Percentiles rank a stretch among this genome's conserved stretches.
Conservation (phyloP, 2,888 invertebrate genomes). For the Celastrina argiolus region DNA sequence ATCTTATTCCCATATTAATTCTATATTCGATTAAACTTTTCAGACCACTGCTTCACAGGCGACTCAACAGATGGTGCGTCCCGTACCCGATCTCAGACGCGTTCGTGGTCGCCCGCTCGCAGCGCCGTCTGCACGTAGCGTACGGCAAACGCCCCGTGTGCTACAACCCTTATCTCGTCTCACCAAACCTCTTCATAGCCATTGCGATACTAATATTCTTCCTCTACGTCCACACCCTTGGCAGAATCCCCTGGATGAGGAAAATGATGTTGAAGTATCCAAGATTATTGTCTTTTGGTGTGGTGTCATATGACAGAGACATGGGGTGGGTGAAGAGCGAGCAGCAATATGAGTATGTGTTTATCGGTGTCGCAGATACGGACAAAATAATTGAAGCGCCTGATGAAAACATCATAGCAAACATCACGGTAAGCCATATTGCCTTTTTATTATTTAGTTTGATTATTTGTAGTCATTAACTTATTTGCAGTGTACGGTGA, state of each 20-base stretch:
- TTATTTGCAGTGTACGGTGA: no score
- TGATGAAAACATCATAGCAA: slow-evolving; percentile 79
- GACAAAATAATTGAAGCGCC: slow-evolving; percentile 75
- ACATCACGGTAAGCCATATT: slow-evolving; percentile 25
- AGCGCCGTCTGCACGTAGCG: slow-evolving; percentile 83
- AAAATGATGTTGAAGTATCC: slow-evolving; percentile 48
- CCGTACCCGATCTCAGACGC: slow-evolving; percentile 91
- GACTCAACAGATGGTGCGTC: slow-evolving; percentile 77
- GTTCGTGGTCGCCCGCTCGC: slow-evolving; percentile 87
- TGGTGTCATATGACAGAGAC: slow-evolving; percentile 82
- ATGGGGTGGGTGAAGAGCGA: slow-evolving; percentile 78
- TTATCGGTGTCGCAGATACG: slow-evolving; percentile 88
- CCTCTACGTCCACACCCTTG: slow-evolving; percentile 51
- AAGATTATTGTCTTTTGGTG: slow-evolving; percentile 83
- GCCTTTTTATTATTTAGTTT: background rate
- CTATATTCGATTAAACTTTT: no score
- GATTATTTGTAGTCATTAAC: no score
- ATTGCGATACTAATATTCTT: slow-evolving; percentile 69
- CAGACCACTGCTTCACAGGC: slow-evolving; percentile 69
- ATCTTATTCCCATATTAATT: no score
- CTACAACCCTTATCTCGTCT: slow-evolving; percentile 83
- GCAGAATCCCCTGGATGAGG: slow-evolving; percentile 41
- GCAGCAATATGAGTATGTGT: slow-evolving; percentile 81
- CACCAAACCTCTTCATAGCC: slow-evolving; percentile 62
- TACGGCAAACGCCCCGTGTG: slow-evolving; percentile 86